Evolutionary conservation across 2,113 vertebrate genomes (phyloP), one percentile per base, ranked within the genome.

Genomic region (Dasypus novemcinctus): DNA sequence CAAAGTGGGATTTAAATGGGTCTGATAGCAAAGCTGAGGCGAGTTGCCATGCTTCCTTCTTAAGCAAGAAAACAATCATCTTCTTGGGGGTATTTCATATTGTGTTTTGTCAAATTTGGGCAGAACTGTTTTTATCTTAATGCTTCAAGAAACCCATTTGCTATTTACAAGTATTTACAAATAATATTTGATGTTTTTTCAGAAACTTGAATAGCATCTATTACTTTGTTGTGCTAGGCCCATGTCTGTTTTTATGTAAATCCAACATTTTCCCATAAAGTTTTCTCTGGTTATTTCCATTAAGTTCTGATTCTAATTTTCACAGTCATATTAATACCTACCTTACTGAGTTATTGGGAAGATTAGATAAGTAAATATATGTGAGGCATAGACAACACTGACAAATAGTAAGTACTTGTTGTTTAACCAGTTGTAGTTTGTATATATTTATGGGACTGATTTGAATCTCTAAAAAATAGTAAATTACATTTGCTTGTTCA

Each of bases 1-100:
- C 27, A 87, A 82, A 85, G n/a, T 33, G 41, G 54, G 33, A 78
- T 83, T 76, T 87, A 66, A 94, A 17, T 75, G 17, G 2, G 10
- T 92, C 96, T 92, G 49, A 87, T 59, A 72, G 27, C 31, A 92
- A 90, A 90, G 23, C 59, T 82, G 66, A 92, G 29, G 33, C 7
- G 15, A 68, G 2, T 93, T 80, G 11, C 27, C 14, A 78, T 83
- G 23, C 27, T 93, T 78, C 29, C 31, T 71, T 27, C 33, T 91
- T 95, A 93, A 68, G 66, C 27, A 91, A 75, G 29, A 31, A 75
- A 90, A 25, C 2, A 59, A 4, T 71, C 12, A 52, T 83, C 36
- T 43, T 72, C 43, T 83, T 84, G 52, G 78, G 88, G 27, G 68
- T 23, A 76, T 2, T 8, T 71, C 61, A 75, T 52, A 76, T 68